Evolutionary conservation across 2,888 invertebrate species (phyloP).

Genomic region (Acleris literana): DNA sequence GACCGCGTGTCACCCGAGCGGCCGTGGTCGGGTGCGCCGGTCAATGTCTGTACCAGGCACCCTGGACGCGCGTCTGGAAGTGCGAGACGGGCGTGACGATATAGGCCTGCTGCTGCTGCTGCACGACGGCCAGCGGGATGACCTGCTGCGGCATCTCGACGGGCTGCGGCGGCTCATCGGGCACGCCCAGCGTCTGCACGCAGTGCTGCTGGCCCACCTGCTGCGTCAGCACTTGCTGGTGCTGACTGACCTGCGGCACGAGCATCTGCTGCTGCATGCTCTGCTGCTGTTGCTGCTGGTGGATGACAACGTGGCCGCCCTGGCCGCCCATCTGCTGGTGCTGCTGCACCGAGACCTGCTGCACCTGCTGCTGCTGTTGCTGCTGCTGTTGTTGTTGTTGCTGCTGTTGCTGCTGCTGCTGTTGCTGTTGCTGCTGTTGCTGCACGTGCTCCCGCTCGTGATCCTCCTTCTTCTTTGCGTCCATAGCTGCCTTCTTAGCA

Average conservation of each 20-base stretch:
- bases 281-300: constrained; percentile 67
- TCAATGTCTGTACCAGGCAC: constrained; percentile 83
- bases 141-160: constrained; percentile 86
- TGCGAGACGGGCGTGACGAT: constrained; percentile 87
- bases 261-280: constrained; percentile 78
- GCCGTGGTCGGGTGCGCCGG: constrained; percentile 44
- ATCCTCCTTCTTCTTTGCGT: constrained; percentile 79
- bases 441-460: constrained; percentile 73
- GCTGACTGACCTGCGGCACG: constrained; percentile 79
- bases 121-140: constrained; percentile 85
- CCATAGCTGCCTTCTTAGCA: constrained; percentile 78
- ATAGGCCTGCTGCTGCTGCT: constrained; percentile 86
- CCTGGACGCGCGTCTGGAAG: constrained; percentile 85
- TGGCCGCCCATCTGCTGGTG: constrained; percentile 69
- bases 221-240: constrained; percentile 76
- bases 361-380: constrained; percentile 44
- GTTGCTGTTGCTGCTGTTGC: constrained; percentile 66
- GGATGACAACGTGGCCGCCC: constrained; percentile 71
- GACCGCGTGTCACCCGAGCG: constrained; percentile 57
- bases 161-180: constrained; percentile 78
- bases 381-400: constrained; percentile 73
- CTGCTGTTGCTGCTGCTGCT: constrained; percentile 71
- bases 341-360: constrained; percentile 50
- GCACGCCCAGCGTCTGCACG: constrained; percentile 77
- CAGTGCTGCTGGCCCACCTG: constrained; percentile 76